These are phyloP conservation scores for Labroides dimidiatus DNA, from an alignment of 2,797 vertebrate species.

Conservation along the genomic window DNA sequence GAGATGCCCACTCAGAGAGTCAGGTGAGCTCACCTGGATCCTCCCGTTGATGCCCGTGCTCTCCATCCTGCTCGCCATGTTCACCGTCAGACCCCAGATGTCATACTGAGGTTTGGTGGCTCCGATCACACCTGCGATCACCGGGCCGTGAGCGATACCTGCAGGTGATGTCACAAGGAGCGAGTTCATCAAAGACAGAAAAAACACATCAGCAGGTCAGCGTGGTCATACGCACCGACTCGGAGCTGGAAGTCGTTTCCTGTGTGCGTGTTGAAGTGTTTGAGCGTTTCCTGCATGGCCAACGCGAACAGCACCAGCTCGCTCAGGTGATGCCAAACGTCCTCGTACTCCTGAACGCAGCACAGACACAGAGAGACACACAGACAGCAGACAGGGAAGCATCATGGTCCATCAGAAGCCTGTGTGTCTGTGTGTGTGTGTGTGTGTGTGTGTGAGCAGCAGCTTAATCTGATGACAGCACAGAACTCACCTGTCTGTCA, in stretches of 20 bases:
- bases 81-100: constrained; percentile 82
- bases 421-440: too few species aligned
- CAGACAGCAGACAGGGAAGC: background rate
- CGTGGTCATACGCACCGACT: constrained; percentile 57
- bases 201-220: too few species aligned
- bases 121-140: constrained; percentile 79
- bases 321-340: constrained; percentile 76
- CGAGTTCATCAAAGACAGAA: too few species aligned
- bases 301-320: constrained; percentile 78
- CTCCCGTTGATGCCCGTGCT: constrained; percentile 75
- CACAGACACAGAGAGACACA: too few species aligned
- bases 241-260: constrained; percentile 76
- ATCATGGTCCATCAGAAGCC: background rate
- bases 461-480: background rate
- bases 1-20: background rate
- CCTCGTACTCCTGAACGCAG: constrained; percentile 45
- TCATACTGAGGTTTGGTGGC: constrained; percentile 82
- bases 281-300: constrained; percentile 80
- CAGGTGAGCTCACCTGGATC: constrained; percentile 70
- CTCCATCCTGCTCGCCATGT: constrained; percentile 82
- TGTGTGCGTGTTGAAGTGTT: constrained; percentile 70
- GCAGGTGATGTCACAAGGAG: background rate
- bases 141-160: constrained; percentile 78
- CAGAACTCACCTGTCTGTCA: constrained; percentile 51
- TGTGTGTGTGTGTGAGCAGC: too few species aligned